Evolutionary conservation across 2,888 invertebrate species (phyloP).

Genomic region (Punctoribates punctum): DNA sequence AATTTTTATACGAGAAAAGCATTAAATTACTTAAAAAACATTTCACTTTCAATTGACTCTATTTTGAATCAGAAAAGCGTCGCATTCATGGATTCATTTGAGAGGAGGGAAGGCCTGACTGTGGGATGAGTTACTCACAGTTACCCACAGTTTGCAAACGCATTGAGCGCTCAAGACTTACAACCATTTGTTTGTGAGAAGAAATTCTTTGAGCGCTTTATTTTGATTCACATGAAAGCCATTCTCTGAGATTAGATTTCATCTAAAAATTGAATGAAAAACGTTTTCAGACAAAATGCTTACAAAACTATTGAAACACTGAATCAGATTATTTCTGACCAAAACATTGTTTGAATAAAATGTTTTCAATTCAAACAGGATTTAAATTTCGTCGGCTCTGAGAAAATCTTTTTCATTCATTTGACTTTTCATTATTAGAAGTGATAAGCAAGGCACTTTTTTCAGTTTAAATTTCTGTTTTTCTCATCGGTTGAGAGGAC

Average conservation of each 20-base stretch:
- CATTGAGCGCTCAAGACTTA: not conserved
- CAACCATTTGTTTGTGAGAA: not conserved
- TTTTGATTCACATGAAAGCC: constrained; percentile 18
- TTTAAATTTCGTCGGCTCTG: too few relatives aligned
- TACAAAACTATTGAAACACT: too few relatives aligned
- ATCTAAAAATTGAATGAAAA: constrained; percentile 17
- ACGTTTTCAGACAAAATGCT: not conserved
- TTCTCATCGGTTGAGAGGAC: too few relatives aligned
- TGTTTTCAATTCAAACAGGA: too few relatives aligned
- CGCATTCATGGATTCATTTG: not conserved
- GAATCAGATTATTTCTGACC: too few relatives aligned
- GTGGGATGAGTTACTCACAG: not conserved
- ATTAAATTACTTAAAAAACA: constrained; percentile 4
- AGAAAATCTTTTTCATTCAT: too few relatives aligned
- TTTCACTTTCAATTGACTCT: not conserved
- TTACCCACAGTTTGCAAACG: not conserved
- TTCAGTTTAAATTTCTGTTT: too few relatives aligned
- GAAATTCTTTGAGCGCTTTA: constrained; percentile 13
- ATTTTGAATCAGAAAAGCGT: not conserved
- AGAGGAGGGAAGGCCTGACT: not conserved
- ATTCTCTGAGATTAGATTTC: constrained; percentile 13
- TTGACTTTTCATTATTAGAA: too few relatives aligned
- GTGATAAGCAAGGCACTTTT: too few relatives aligned
- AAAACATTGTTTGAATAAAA: too few relatives aligned
- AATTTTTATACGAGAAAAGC: constrained; percentile 4